Evolutionary conservation across 2,888 invertebrate species (phyloP), one percentile per base, ranked within the genome.

Genomic region (Polyommatus icarus): DNA sequence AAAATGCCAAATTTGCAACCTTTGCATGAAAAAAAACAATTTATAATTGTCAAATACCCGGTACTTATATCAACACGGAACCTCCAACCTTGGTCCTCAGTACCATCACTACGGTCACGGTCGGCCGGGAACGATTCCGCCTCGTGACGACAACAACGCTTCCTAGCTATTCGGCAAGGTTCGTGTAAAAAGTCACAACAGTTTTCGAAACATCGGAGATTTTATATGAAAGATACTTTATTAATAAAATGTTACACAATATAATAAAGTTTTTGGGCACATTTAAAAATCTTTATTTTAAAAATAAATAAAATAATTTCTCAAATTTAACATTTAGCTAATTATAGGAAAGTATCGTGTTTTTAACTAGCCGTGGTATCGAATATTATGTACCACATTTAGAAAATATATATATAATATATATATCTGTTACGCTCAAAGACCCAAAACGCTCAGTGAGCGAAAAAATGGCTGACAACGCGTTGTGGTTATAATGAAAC

Each of bases 61-160:
- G 15, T 67, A 67, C 29, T 67, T 29, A 67, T 67, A 6, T 29
- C 15, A 67, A 67, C 67, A 29, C 67, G 67, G 67, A 67, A 67
- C 67, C 67, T 67, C 29, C 29, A 67, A 67, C 67, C 67, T 67
- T 67, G 67, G 67, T 67, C 67, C 67, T 20, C 67, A 18, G 29
- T 50, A 54, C 75, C 80, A 80, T 80, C 81, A 82, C 80, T 80
- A 81, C 71, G 77, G 72, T 79, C 80, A 83, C 80, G 84, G 77
- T 82, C 81, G 82, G 82, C 77, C 76, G 81, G 78, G 82, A 83
- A 85, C 79, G 81, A 87, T 90, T 91, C 90, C 90, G 90, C 85
- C 78, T 86, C 79, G 81, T 87, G 87, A 89, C 88, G 87, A 87
- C 81, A 81, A 79, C 78, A 81, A 79, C 78, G 83, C 87, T 91